phyloP scores from a whole-genome alignment of 2,888 invertebrate species.

The Masnerella sp. region DNA sequence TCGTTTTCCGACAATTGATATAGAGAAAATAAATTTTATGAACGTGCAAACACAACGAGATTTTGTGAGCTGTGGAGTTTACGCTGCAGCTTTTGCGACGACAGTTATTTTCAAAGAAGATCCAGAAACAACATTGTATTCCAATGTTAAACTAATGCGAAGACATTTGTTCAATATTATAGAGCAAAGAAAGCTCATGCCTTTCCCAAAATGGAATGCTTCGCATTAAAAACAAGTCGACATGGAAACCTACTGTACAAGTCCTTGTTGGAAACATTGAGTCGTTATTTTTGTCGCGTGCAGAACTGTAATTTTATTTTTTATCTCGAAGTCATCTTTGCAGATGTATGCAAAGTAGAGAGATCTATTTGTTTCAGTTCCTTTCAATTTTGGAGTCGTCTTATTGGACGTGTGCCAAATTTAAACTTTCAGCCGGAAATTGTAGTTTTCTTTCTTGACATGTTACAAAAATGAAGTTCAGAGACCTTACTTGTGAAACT shows the following conservation, averaged over 20 bases:
- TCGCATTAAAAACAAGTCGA: not conserved
- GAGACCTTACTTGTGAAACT: too few relatives aligned
- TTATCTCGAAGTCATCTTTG: not conserved
- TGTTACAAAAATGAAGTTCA: too few relatives aligned
- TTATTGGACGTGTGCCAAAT: too few relatives aligned
- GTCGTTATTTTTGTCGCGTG: too few relatives aligned
- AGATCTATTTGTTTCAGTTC: too few relatives aligned
- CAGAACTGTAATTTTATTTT: not conserved
- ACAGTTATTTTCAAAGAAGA: not conserved
- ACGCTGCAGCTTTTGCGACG: slow-evolving; percentile 9
- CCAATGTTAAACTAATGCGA: not conserved
- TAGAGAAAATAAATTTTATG: not conserved
- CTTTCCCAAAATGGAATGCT: not conserved
- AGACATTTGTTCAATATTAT: not conserved
- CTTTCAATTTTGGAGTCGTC: too few relatives aligned
- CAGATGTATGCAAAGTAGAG: too few relatives aligned
- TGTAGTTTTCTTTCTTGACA: too few relatives aligned
- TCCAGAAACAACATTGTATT: not conserved
- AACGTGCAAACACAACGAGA: not conserved
- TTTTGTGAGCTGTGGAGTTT: slow-evolving; percentile 1
- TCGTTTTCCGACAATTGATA: not conserved
- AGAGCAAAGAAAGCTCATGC: not conserved
- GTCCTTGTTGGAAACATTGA: not conserved
- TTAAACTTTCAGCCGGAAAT: too few relatives aligned
- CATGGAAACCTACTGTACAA: not conserved